phyloP scores from a whole-genome alignment of 1,140 invertebrate species.

The Drosophila kikkawai region DNA sequence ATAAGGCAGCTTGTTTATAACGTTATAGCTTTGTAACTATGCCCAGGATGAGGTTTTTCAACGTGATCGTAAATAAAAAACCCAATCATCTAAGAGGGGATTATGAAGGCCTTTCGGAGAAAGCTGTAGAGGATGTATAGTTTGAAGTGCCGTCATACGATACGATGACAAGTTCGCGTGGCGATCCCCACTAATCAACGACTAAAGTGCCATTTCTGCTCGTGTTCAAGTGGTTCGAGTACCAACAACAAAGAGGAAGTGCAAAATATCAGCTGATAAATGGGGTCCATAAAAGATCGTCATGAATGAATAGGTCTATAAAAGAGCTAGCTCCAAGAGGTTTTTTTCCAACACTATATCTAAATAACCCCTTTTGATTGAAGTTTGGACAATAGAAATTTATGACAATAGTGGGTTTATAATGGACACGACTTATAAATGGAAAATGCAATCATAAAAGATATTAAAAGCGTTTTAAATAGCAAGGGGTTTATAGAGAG shows the following conservation, averaged over 20 bases:
- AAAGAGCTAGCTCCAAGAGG: constrained; percentile 10
- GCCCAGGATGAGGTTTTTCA: not conserved
- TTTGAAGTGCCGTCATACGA: constrained; percentile 14
- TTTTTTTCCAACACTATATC: constrained; percentile 29
- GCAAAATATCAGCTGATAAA: constrained; percentile 30
- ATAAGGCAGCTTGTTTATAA: constrained; percentile 13
- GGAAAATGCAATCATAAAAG: not conserved
- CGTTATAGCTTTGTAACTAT: constrained; percentile 5
- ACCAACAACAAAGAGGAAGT: constrained; percentile 39
- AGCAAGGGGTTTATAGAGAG: too few relatives aligned
- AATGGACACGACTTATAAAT: constrained; percentile 1
- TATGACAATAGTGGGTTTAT: constrained; percentile 3
- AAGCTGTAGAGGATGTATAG: not conserved
- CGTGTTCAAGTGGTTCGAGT: constrained; percentile 38
- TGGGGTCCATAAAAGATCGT: constrained; percentile 13
- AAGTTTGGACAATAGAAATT: constrained; percentile 17
- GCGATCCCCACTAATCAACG: constrained; percentile 5
- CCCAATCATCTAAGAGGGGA: constrained; percentile 10
- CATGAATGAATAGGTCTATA: constrained; percentile 33
- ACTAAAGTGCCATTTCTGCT: constrained; percentile 19
- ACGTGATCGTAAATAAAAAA: constrained; percentile 9
- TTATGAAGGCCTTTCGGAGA: not conserved
- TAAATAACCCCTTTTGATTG: constrained; percentile 31
- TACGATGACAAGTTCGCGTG: constrained; percentile 28
- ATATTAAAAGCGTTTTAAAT: not conserved